A percentile compares a stretch with the other conserved stretches of the same genome.
Evolutionary conservation across 2,888 invertebrate species (phyloP).

Genomic region (Hylaea fasciaria): DNA sequence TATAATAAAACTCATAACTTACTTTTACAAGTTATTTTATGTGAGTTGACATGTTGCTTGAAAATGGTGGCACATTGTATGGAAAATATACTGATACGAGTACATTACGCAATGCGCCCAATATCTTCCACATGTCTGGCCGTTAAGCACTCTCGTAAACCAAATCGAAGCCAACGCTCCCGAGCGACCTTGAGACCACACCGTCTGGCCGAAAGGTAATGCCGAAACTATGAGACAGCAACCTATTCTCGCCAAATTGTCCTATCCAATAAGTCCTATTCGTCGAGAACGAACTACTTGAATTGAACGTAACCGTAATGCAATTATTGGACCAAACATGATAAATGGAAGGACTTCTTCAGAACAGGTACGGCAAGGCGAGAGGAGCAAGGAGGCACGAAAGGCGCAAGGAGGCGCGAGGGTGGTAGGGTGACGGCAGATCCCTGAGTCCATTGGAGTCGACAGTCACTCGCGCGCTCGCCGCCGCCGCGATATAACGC

Average conservation of each 20-base stretch:
- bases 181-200: slow-evolving; percentile 55
- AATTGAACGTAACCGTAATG: slow-evolving; percentile 30
- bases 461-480: slow-evolving; percentile 73
- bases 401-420: slow-evolving; percentile 32
- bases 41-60: slow-evolving; percentile 4
- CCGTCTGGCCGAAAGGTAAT: slow-evolving; percentile 14
- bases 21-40: slow-evolving; percentile 14
- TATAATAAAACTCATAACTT: slow-evolving; percentile 12
- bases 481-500: slow-evolving; percentile 65
- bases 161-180: slow-evolving; percentile 53
- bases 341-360: slow-evolving; percentile 44
- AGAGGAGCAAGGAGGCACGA: slow-evolving; percentile 48
- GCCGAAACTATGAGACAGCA: slow-evolving; percentile 7
- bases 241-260: slow-evolving; percentile 38
- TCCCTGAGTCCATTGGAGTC: slow-evolving; percentile 36
- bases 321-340: slow-evolving; percentile 49
- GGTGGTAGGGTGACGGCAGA: slow-evolving; percentile 43
- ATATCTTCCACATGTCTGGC: slow-evolving; percentile 50
- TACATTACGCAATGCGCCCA: slow-evolving; percentile 64
- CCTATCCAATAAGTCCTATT: slow-evolving; percentile 29
- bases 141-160: slow-evolving; percentile 56
- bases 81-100: slow-evolving; percentile 14
- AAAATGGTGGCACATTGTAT: background rate
- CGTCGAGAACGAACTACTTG: slow-evolving; percentile 34
- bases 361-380: slow-evolving; percentile 39